Evolutionary conservation across 2,113 vertebrate genomes (phyloP).

Genomic region (Stictonetta naevosa): DNA sequence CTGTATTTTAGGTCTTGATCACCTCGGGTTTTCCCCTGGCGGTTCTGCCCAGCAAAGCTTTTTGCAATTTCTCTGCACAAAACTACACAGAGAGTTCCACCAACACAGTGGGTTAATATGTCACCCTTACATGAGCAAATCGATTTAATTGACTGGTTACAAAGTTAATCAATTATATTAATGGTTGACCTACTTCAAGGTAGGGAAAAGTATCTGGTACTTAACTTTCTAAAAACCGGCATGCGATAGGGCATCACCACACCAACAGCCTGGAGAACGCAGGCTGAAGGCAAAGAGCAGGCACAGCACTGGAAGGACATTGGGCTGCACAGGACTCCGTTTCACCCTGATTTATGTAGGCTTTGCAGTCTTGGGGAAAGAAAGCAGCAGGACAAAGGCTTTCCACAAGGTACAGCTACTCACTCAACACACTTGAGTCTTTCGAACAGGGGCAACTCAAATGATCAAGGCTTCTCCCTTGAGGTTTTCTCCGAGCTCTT

Average conservation of each 20-base stretch:
- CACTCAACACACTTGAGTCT: neutral
- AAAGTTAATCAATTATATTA: slow-evolving; percentile 38
- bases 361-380: neutral
- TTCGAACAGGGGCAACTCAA: neutral
- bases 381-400: neutral
- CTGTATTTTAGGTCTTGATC: neutral
- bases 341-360: neutral
- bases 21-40: neutral
- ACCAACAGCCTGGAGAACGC: neutral
- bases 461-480: neutral
- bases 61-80: neutral
- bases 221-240: neutral
- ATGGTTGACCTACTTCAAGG: slow-evolving; percentile 44
- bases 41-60: neutral
- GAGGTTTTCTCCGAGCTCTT: neutral
- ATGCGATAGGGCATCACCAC: neutral
- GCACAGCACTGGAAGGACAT: neutral
- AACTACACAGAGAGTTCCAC: neutral
- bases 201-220: neutral
- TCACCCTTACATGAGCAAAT: neutral
- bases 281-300: neutral
- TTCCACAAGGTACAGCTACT: neutral
- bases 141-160: slow-evolving; percentile 14
- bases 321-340: neutral
- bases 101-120: neutral